These are phyloP conservation scores for Pangasianodon gigas DNA, from an alignment of 2,113 vertebrate species.

Conservation along the genomic window DNA sequence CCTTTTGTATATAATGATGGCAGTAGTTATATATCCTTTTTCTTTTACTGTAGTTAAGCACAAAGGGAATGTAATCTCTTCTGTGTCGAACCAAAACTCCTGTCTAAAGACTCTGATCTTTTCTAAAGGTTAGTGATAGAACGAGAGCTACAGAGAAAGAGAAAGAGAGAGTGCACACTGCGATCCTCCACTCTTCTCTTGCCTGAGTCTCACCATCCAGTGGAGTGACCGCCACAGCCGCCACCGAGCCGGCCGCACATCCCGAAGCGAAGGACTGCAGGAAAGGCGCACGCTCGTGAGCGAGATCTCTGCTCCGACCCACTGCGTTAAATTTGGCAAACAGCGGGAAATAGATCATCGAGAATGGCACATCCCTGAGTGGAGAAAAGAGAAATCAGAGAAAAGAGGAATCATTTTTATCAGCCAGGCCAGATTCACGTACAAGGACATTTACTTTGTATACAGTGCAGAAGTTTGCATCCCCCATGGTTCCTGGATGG, in stretches of 20 bases:
- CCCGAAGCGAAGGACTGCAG: constrained; percentile 77
- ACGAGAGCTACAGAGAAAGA: background rate
- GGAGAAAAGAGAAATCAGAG: background rate
- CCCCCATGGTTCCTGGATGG: background rate
- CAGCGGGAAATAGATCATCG: constrained; percentile 83
- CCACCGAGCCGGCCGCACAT: constrained; percentile 73
- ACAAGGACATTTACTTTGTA: background rate
- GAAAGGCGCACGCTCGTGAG: constrained; percentile 69
- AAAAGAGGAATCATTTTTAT: background rate
- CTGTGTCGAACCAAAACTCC: background rate
- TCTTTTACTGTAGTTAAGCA: background rate
- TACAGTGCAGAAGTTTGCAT: background rate
- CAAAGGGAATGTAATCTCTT: background rate
- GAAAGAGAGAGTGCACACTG: background rate
- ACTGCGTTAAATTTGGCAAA: constrained; percentile 80
- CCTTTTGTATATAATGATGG: background rate
- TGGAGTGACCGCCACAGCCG: constrained; percentile 81
- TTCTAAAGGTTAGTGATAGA: background rate
- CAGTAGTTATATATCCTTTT: background rate
- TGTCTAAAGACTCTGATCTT: background rate
- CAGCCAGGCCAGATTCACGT: background rate
- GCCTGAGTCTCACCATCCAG: constrained; percentile 71
- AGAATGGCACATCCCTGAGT: constrained; percentile 79
- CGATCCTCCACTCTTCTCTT: background rate
- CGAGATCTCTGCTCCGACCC: constrained; percentile 58